Evolutionary conservation across 2,888 invertebrate species (phyloP), one percentile per base, ranked within the genome.

Genomic region (Sphinx pinastri): DNA sequence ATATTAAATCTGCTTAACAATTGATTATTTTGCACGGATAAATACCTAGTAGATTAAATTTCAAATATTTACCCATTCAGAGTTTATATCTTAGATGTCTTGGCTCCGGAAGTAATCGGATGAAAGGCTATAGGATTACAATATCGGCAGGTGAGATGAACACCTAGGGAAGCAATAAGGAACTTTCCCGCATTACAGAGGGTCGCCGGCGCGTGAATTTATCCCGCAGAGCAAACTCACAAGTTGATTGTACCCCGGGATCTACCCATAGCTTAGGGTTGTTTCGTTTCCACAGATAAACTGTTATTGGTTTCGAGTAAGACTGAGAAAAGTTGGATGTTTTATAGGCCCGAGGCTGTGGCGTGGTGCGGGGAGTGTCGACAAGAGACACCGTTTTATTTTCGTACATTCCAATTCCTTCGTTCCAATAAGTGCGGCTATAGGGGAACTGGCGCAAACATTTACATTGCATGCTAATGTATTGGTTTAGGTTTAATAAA

Each of bases 111-210:
- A 77, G 76, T 77, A 78, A 79, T 77, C 74, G 75, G 71, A 74
- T 76, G 73, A 78, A 80, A 78, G 73, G 75, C 70, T 71, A 70
- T 68, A 70, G 73, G 77, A 80, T 81, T 80, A 82, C 81, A 82
- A 84, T 84, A 83, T 84, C 80, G 78, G 77, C 77, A 85, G 84
- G 81, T 82, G 82, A 82, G 81, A 84, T 80, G 84, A 83, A 84
- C 82, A 79, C 76, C 79, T 76, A 76, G 79, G 85, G 79, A 85
- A 84, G 84, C 82, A 84, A 85, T 85, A 85, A 84, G 83, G 82
- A 84, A 85, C 82, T 84, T 83, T 83, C 78, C 80, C 75, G 76
- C 78, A 80, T 78, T 77, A 81, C 79, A 74, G 71, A 71, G 67
- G 70, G 73, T 71, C 63, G 52, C 71, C 70, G 72, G 73, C 69